A percentile compares a stretch with the other conserved stretches of the same genome.
These are phyloP conservation scores for Pionites leucogaster DNA, from an alignment of 2,113 vertebrate genomes.

Conservation along the genomic window DNA sequence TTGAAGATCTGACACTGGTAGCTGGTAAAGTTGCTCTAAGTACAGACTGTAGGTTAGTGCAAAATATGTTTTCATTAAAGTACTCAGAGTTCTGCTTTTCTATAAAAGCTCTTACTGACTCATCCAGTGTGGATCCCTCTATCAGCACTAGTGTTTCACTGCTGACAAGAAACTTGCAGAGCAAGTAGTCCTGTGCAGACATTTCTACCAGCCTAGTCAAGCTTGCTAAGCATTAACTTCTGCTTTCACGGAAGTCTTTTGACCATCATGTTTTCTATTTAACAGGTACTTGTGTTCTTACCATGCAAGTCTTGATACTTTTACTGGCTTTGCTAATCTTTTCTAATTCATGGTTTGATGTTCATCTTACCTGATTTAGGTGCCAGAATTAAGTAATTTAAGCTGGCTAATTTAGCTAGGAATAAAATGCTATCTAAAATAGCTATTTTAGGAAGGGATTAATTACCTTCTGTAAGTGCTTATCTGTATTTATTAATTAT, in stretches of 20 bases:
- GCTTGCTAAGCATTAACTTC: not conserved
- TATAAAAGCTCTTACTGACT: not conserved
- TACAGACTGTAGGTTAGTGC: not conserved
- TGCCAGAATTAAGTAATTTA: constrained; percentile 4
- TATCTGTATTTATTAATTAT: constrained; percentile 16
- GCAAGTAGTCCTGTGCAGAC: not conserved
- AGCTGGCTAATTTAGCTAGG: not conserved
- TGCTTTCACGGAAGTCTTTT: not conserved
- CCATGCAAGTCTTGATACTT: not conserved
- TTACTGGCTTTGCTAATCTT: not conserved
- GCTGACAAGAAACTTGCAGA: not conserved
- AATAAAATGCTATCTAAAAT: constrained; percentile 4
- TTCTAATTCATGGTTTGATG: not conserved
- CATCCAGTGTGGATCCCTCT: not conserved
- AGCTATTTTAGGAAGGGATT: not conserved
- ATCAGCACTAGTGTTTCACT: not conserved
- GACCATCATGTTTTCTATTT: not conserved
- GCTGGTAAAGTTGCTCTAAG: not conserved
- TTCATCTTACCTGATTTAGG: not conserved
- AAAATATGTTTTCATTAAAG: not conserved
- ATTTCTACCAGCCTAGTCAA: not conserved
- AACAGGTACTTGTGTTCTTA: not conserved
- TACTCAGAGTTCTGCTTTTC: not conserved
- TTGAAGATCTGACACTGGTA: not conserved
- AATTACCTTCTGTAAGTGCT: constrained; percentile 23